phyloP scores from a whole-genome alignment of 1,140 invertebrate genomes.

The Pseudobourletiella spinata region DNA sequence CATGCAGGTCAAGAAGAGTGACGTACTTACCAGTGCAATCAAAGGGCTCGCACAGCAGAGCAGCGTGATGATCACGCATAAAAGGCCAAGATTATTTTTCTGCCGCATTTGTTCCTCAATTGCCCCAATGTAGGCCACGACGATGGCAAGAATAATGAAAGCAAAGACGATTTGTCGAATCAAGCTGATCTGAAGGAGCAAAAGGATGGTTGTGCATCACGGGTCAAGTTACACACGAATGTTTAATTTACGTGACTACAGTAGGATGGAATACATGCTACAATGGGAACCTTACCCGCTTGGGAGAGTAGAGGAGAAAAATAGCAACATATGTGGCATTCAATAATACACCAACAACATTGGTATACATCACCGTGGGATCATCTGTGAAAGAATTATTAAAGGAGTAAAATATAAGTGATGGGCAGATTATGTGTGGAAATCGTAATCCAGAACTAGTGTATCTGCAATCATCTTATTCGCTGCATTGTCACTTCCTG shows the following conservation, averaged over 20 bases:
- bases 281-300: conserved; percentile 46
- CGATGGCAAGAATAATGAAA: conserved; percentile 25
- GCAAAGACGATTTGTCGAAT: conserved; percentile 35
- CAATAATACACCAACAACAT: conserved; percentile 55
- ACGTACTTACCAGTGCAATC: conserved; percentile 50
- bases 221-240: not conserved
- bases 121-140: conserved; percentile 25
- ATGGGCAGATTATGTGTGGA: no score
- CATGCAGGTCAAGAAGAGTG: no score
- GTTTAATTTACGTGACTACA: conserved; percentile 30
- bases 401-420: not conserved
- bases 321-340: conserved; percentile 54
- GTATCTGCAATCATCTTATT: not conserved
- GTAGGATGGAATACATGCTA: conserved; percentile 43
- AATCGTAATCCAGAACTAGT: no score
- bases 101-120: conserved; percentile 29
- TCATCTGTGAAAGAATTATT: conserved; percentile 50
- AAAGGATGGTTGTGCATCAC: conserved; percentile 38
- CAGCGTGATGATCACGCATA: conserved; percentile 61
- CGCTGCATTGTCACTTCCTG: no score
- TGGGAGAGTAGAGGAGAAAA: conserved; percentile 53
- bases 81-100: conserved; percentile 46
- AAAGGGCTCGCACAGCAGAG: conserved; percentile 69
- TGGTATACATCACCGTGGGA: conserved; percentile 55
- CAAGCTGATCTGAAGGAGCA: not conserved